Base-by-base conservation (phyloP, 1,140 invertebrate genomes). In the Mamestra configurata region DNA sequence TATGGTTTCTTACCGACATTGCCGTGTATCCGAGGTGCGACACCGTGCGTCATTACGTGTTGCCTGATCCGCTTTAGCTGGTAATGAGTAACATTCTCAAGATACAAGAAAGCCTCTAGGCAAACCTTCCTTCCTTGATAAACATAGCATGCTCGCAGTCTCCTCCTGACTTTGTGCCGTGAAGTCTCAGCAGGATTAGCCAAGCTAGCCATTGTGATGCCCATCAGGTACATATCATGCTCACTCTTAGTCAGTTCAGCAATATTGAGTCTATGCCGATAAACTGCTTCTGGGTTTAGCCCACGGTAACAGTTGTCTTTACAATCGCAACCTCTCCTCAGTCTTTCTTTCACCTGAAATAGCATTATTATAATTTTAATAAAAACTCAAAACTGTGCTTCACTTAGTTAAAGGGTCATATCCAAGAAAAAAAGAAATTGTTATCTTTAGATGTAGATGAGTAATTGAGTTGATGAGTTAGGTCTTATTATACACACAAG, bases 1-100 rank as follows among this genome's bases (percentile, higher is more conserved):
- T 97, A 97, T n/a, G 97, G 97, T 86, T 97, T 96, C 94, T 98
- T 97, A 5, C 97, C 97, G 79, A 97, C 96, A 90, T 98, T 98
- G 1, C 97, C 97, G 90, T 98, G 97, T 49, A 97, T 96, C 61
- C 97, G 92, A 0, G 97, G 97, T 0, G 97, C 97, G 0, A 98
- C 97, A 13, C 97, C 97, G 87, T 97, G 97, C 0, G 96, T 97
- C 95, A 97, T 97, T 1, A 98, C 95, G 90, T 98, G 97, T 86
- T 97, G 97, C 79, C 97, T 92, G 80, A 98, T 97, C 59, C 97
- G 93, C 89, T 98, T 98, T 24, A 98, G 93, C 87, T 98, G 97
- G 92, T 98, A 98, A 90, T 97, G 97, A 4, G 97, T 98, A 79
- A 97, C 97, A 93, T 98, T 98, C 88, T 98, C 97, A 49, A 98